A percentile compares a stretch with the other conserved stretches of the same genome.
Evolutionary conservation across 2,113 vertebrate genomes (phyloP).

Genomic region (Coregonus clupeaformis): DNA sequence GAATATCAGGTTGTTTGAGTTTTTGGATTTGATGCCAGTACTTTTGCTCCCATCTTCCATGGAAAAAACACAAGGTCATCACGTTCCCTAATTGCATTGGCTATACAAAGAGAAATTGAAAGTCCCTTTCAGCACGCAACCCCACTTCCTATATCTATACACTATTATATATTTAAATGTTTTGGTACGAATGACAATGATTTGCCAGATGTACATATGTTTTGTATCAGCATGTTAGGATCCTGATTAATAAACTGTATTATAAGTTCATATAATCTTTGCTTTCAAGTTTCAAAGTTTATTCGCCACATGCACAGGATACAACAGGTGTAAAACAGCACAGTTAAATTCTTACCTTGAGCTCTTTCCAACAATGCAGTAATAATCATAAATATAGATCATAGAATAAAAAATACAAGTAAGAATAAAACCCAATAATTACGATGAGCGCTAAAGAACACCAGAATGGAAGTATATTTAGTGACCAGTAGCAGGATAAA

Average conservation of each 20-base stretch:
- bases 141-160: slow-evolving; percentile 4
- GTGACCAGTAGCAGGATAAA: no score
- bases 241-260: slow-evolving; percentile 49
- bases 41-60: slow-evolving; percentile 29
- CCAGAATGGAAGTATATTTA: no score
- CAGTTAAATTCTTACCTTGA: no score
- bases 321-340: no score
- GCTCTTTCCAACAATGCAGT: no score
- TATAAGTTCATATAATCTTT: slow-evolving; percentile 13
- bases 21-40: slow-evolving; percentile 41
- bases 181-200: slow-evolving; percentile 51
- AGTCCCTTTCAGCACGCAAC: not conserved
- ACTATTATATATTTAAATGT: slow-evolving; percentile 26
- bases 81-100: not conserved
- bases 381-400: no score
- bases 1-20: slow-evolving; percentile 11
- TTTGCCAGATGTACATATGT: slow-evolving; percentile 65
- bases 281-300: not conserved
- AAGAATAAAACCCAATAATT: no score
- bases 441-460: no score
- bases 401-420: no score
- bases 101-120: not conserved
- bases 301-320: no score
- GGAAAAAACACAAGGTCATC: slow-evolving; percentile 3
- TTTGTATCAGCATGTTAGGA: slow-evolving; percentile 59